Conservation (phyloP, 2,888 invertebrate species). For the Choreutis nemorana region DNA sequence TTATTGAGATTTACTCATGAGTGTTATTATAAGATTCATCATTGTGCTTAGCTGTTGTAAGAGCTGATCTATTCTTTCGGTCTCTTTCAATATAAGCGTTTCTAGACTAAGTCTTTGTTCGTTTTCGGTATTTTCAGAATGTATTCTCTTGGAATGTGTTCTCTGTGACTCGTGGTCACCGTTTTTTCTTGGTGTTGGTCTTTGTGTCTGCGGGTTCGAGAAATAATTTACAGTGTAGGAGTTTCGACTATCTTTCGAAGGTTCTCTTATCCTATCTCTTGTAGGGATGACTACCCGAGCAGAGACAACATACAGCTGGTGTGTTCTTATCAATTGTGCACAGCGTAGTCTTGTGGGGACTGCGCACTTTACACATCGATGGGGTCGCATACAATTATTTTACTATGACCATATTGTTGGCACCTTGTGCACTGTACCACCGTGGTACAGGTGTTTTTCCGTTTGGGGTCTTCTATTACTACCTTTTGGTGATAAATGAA, state of each 20-base stretch:
- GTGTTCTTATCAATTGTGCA: slow-evolving; percentile 1
- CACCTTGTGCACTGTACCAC: slow-evolving; percentile 7
- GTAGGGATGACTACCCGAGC: slow-evolving; percentile 2
- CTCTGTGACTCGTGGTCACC: background rate
- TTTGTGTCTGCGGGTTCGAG: slow-evolving; percentile 1
- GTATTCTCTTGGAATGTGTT: slow-evolving; percentile 1
- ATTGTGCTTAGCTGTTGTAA: slow-evolving; percentile 3
- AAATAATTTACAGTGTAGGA: slow-evolving; percentile 1
- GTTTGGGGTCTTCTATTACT: slow-evolving; percentile 6
- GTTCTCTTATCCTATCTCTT: too few relatives aligned
- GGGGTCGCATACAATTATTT: slow-evolving; percentile 7
- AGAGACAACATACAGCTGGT: slow-evolving; percentile 1
- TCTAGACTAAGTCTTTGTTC: background rate
- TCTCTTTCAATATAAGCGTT: background rate
- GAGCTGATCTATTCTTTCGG: background rate
- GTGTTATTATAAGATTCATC: slow-evolving; percentile 2
- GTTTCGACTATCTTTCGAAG: too few relatives aligned
- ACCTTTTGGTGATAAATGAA: slow-evolving; percentile 3
- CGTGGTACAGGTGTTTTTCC: background rate
- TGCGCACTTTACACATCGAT: slow-evolving; percentile 7
- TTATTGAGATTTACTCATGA: background rate
- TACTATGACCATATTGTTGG: slow-evolving; percentile 7
- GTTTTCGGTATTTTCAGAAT: slow-evolving; percentile 4
- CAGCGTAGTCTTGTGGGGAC: slow-evolving; percentile 1
- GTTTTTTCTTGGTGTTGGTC: background rate